Evolutionary conservation across 2,113 vertebrate species (phyloP).

Genomic region (Daphoenositta chrysoptera): DNA sequence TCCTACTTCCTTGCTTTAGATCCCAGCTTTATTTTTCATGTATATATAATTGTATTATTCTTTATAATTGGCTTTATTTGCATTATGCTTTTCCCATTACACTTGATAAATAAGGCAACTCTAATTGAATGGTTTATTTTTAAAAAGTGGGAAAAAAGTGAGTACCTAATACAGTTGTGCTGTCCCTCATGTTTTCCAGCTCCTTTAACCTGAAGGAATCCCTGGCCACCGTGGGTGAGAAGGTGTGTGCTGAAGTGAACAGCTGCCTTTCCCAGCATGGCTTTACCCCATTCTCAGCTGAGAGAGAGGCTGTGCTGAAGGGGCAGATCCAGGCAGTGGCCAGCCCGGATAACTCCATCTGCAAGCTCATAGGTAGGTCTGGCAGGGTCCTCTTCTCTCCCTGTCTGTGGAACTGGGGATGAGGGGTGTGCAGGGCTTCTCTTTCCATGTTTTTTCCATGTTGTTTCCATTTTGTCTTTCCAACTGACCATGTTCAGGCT

Average conservation of each 20-base stretch:
- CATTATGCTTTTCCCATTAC: not conserved
- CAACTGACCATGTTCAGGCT: not conserved
- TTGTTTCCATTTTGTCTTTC: not conserved
- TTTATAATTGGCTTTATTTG: not conserved
- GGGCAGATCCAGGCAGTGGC: slow-evolving; percentile 85
- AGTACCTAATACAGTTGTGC: not conserved
- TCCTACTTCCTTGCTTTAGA: not conserved
- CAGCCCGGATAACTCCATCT: slow-evolving; percentile 80
- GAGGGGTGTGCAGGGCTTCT: not conserved
- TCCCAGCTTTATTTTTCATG: not conserved
- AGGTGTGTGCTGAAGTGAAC: slow-evolving; percentile 85
- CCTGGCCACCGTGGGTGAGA: slow-evolving; percentile 82
- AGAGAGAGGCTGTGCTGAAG: slow-evolving; percentile 77
- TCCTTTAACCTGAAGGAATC: slow-evolving; percentile 81
- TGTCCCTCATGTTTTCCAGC: slow-evolving; percentile 38
- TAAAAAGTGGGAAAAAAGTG: not conserved
- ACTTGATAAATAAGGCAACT: not conserved
- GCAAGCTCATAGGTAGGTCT: slow-evolving; percentile 84
- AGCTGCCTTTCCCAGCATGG: slow-evolving; percentile 82
- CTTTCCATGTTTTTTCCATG: not conserved
- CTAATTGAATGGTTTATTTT: not conserved
- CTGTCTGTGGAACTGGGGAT: not conserved
- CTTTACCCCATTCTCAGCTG: slow-evolving; percentile 72
- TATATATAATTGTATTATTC: not conserved
- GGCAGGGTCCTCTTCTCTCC: not conserved